Conservation (phyloP, 92 coral and sea anemone genomes). For the Nematostella vectensis region DNA sequence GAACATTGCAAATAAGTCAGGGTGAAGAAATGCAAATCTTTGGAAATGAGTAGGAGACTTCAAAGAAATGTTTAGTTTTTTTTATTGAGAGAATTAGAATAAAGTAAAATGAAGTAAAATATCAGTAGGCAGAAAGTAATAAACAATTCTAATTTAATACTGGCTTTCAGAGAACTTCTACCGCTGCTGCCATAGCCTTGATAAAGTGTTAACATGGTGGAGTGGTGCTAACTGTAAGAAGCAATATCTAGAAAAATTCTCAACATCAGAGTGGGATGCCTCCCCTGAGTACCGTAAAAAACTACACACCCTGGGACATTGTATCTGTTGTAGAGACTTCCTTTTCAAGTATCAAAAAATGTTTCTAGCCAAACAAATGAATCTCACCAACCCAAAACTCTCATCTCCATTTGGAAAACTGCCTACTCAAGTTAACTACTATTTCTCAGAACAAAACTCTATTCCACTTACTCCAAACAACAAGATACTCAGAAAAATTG, state of each 20-base stretch:
- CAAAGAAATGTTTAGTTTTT: too few relatives aligned
- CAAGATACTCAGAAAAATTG: conserved; percentile 2
- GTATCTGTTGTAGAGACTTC: conserved; percentile 12
- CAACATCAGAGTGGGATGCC: conserved; percentile 5
- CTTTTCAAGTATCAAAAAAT: neutral
- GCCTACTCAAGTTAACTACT: neutral
- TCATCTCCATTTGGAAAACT: neutral
- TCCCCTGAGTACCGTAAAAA: conserved; percentile 5
- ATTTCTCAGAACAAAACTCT: neutral
- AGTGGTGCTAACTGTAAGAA: conserved; percentile 9
- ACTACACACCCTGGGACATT: conserved; percentile 7
- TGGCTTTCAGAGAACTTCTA: conserved; percentile 7
- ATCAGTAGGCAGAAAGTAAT: neutral
- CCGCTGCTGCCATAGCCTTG: conserved; percentile 2
- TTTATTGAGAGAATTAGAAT: too few relatives aligned
- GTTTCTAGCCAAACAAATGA: neutral
- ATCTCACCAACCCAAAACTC: neutral
- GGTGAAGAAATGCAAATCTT: too few relatives aligned
- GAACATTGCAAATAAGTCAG: too few relatives aligned
- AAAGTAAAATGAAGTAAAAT: too few relatives aligned
- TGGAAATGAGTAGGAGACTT: too few relatives aligned
- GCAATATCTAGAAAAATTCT: conserved; percentile 5
- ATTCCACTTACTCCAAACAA: neutral
- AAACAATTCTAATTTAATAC: conserved; percentile 1
- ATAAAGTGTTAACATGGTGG: conserved; percentile 6